Conservation (phyloP, 2,888 invertebrate species). For the Torymus texanus region DNA sequence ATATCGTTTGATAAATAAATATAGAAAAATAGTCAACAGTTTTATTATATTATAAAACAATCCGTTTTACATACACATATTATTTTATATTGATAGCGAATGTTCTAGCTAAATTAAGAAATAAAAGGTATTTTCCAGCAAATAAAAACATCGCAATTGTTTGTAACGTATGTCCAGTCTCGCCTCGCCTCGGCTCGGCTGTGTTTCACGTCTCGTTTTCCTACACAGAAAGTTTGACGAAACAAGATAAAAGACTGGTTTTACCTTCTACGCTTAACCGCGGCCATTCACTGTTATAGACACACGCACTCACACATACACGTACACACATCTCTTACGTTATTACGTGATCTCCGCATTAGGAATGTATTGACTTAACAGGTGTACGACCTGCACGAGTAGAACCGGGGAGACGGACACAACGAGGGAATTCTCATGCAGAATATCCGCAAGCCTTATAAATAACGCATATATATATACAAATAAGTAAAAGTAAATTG, state of each 20-base stretch:
- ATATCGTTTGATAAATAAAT: background rate
- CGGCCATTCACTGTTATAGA: conserved; percentile 67
- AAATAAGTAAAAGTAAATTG: background rate
- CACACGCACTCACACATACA: background rate
- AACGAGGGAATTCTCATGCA: conserved; percentile 34
- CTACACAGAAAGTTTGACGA: conserved; percentile 35
- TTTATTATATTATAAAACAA: too few species aligned
- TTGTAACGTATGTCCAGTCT: too few species aligned
- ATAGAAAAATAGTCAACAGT: too few species aligned
- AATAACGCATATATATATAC: background rate
- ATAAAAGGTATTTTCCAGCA: too few species aligned
- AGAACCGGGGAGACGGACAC: too few species aligned
- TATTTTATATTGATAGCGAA: too few species aligned
- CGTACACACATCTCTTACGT: background rate
- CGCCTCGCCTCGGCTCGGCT: conserved; percentile 6
- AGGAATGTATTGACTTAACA: conserved; percentile 45
- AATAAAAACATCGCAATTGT: too few species aligned
- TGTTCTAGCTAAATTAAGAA: too few species aligned
- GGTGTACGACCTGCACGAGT: conserved; percentile 29
- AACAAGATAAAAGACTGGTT: conserved; percentile 60
- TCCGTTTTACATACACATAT: too few species aligned
- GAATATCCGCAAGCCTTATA: background rate
- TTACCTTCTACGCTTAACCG: conserved; percentile 63
- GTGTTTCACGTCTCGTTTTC: conserved; percentile 10
- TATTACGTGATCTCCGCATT: conserved; percentile 32